Evolutionary conservation across 1,140 invertebrate species (phyloP).

Genomic region (Drosophila lacertosa): DNA sequence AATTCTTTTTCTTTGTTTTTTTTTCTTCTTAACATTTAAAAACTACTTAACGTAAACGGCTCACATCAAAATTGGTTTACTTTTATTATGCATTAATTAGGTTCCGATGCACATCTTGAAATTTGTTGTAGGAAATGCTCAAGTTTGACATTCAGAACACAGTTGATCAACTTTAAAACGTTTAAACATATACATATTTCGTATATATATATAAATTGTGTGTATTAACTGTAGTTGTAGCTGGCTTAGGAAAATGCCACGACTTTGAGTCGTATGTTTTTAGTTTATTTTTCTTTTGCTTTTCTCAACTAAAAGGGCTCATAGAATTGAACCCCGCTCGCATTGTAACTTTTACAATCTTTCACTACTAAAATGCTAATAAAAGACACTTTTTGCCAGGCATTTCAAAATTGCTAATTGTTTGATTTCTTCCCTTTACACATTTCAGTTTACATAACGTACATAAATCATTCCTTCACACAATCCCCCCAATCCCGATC

Average conservation of each 20-base stretch:
- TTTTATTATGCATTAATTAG: neutral
- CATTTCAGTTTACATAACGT: constrained; percentile 29
- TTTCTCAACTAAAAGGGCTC: constrained; percentile 43
- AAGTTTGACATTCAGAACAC: constrained; percentile 1
- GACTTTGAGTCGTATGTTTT: constrained; percentile 65
- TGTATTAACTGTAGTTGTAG: constrained; percentile 9
- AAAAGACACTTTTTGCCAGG: constrained; percentile 71
- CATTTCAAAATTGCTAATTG: constrained; percentile 50
- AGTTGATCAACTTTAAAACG: constrained; percentile 35
- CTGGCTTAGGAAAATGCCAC: constrained; percentile 72
- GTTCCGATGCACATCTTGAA: neutral
- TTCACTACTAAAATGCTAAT: constrained; percentile 62
- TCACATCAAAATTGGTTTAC: constrained; percentile 54
- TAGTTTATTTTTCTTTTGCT: neutral
- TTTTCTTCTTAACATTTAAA: constrained; percentile 44
- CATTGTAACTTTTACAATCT: constrained; percentile 42
- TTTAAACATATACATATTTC: constrained; percentile 44
- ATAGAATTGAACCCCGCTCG: constrained; percentile 62
- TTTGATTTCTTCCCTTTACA: constrained; percentile 30
- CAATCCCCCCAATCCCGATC: neutral
- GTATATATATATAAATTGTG: constrained; percentile 36
- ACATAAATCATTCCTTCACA: constrained; percentile 1
- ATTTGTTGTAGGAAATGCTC: neutral
- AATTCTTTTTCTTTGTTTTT: constrained; percentile 28
- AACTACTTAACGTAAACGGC: constrained; percentile 63